phyloP scores from a whole-genome alignment of 2,113 vertebrate genomes.

The Sakesphorus luctuosus region DNA sequence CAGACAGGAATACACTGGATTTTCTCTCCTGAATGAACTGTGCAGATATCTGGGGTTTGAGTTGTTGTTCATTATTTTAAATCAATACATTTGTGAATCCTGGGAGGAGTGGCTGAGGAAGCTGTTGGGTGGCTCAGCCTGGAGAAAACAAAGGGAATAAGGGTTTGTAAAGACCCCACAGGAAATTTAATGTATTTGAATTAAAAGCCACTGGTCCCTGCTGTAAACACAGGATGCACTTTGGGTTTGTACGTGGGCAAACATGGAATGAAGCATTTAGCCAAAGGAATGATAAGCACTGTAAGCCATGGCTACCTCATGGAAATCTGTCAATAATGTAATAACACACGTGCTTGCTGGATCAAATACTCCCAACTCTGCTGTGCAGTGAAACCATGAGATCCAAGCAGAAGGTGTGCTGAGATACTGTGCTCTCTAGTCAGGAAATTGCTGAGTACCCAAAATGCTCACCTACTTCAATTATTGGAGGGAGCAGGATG shows the following conservation, averaged over 20 bases:
- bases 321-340: constrained; percentile 31
- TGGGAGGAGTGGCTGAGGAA: not conserved
- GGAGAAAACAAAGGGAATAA: not conserved
- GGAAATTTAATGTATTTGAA: not conserved
- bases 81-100: not conserved
- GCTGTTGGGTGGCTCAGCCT: not conserved
- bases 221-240: not conserved
- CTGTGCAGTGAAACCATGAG: not conserved
- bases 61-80: not conserved
- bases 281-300: constrained; percentile 4
- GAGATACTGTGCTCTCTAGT: not conserved
- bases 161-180: not conserved
- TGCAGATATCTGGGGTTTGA: too few species aligned
- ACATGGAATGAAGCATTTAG: constrained; percentile 12
- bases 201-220: constrained; percentile 1
- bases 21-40: not conserved
- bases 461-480: constrained; percentile 8
- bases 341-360: not conserved
- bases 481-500: not conserved
- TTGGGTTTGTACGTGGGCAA: not conserved
- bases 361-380: constrained; percentile 16
- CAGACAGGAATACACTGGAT: not conserved
- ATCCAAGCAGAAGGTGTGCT: constrained; percentile 39
- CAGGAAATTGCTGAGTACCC: constrained; percentile 12
- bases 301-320: not conserved